These are phyloP conservation scores for Scopus umbretta DNA, from an alignment of 2,113 vertebrate species.

Conservation along the genomic window DNA sequence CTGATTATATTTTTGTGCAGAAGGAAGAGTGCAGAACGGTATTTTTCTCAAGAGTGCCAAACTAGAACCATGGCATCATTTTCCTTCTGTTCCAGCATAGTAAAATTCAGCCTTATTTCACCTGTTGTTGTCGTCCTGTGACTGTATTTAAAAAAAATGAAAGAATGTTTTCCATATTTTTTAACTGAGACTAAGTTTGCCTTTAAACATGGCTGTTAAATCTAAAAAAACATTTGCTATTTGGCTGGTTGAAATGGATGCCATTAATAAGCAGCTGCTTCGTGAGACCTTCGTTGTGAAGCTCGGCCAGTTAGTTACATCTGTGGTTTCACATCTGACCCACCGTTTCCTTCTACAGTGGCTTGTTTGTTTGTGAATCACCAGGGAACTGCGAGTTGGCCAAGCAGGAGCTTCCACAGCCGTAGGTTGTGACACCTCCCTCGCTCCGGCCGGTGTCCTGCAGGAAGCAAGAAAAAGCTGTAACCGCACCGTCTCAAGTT, in stretches of 20 bases:
- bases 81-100: not conserved
- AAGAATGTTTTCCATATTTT: not conserved
- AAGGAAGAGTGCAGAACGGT: not conserved
- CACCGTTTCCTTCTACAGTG: not conserved
- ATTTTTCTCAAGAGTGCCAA: not conserved
- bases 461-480: not conserved
- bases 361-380: conserved; percentile 6
- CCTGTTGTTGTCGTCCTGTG: not conserved
- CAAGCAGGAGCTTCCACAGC: not conserved
- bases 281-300: not conserved
- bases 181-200: not conserved
- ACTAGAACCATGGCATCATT: not conserved
- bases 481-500: rapidly evolving
- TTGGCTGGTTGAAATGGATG: not conserved
- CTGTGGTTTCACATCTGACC: conserved; percentile 27
- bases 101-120: not conserved
- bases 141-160: not conserved
- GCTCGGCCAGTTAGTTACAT: not conserved
- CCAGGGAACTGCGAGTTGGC: not conserved
- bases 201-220: not conserved
- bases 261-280: not conserved
- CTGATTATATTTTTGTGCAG: not conserved
- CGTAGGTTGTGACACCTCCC: not conserved
- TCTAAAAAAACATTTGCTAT: not conserved
- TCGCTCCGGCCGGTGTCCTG: not conserved